phyloP scores from a whole-genome alignment of 2,113 vertebrate genomes.

The Centropus bengalensis region DNA sequence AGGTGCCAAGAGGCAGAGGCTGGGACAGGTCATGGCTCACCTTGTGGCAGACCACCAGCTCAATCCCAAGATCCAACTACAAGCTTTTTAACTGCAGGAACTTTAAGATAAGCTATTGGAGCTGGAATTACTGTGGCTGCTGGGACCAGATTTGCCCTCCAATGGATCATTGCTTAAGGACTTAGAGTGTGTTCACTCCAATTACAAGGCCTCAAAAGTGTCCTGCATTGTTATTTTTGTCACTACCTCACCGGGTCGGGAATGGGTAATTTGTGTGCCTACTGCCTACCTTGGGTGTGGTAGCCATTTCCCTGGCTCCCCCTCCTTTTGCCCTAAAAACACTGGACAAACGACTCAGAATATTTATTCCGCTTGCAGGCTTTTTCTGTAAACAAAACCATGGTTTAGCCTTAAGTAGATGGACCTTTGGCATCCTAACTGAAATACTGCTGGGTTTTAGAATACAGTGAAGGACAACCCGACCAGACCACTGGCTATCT shows the following conservation, averaged over 20 bases:
- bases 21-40: neutral
- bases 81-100: slow-evolving; percentile 8
- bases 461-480: neutral
- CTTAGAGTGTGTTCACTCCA: neutral
- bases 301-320: too few species aligned
- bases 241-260: too few species aligned
- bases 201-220: neutral
- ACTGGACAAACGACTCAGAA: neutral
- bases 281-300: too few species aligned
- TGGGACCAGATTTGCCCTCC: neutral
- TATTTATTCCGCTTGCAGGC: neutral
- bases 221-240: neutral
- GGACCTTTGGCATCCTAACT: neutral
- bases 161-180: neutral
- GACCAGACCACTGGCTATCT: neutral
- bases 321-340: neutral
- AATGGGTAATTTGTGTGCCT: too few species aligned
- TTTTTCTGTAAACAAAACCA: neutral
- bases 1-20: neutral
- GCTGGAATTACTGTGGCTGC: neutral
- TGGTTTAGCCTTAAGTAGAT: neutral
- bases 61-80: neutral
- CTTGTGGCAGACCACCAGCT: neutral
- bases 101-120: neutral
- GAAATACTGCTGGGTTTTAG: neutral